Base-by-base conservation (phyloP, 2,113 vertebrate species). In the Ascaphus truei region DNA sequence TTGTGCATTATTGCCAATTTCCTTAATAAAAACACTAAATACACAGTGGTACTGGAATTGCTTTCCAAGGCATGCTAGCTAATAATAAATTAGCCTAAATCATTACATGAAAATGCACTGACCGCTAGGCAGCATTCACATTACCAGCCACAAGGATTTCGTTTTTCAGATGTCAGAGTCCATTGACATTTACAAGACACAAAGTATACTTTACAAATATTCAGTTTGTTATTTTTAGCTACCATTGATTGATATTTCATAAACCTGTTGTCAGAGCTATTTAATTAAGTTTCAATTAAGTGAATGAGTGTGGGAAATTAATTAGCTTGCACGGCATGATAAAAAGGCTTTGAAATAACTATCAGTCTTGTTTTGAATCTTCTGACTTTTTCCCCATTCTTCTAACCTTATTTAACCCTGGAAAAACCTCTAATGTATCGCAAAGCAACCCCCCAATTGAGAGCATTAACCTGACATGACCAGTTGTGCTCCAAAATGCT, bases 231-330 rank as follows among this genome's bases (percentile, higher is more conserved):
- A 79, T 83, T 87, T 83, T 86, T 78, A 82, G 76, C 25, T 72
- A 68, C 79, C 71, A 74, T 78, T 69, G 67, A 69, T 84, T 78
- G 77, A 76, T 77, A 79, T 67, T 31, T 77, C 66, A 72, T 81
- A 82, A 86, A 87, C 79, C 69, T 71, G 55, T 55, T 75, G 58
- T 55, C 61, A 78, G 72, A 75, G 72, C 61, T 76, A 30, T 76
- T 69, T 82, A 71, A 81, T 88, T 81, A 82, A 48, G 48, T 77
- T 75, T 81, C 80, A 86, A 85, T 86, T 84, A 78, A 77, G 61
- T 80, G 63, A 66, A 76, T 81, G 84, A 88, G 80, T 83, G 81
- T 53, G 59, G 63, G 73, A 64, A 85, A 83, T 64, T 48, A 60
- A 52, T 78, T 80, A 81, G 81, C 76, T 72, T 73, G 80, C 59